phyloP scores from a whole-genome alignment of 2,113 vertebrate genomes.

The Percopsis transmontana region DNA sequence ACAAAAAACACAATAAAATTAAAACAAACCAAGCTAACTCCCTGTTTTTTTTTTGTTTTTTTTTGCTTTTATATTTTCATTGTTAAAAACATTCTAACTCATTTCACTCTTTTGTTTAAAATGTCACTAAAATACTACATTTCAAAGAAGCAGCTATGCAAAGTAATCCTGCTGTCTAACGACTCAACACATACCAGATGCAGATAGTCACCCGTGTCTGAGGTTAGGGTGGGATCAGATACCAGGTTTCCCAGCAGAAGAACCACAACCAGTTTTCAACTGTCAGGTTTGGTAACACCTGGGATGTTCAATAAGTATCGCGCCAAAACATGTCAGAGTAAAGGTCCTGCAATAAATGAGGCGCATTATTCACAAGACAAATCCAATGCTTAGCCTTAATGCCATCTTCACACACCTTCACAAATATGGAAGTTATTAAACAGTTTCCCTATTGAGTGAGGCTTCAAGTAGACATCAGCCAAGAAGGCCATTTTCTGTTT shows the following conservation, averaged over 20 bases:
- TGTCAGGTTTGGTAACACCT: conserved; percentile 63
- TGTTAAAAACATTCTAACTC: no score
- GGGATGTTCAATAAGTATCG: conserved; percentile 32
- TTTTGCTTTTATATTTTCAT: no score
- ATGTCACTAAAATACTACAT: neutral
- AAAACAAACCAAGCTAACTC: conserved; percentile 44
- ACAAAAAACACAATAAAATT: conserved; percentile 67
- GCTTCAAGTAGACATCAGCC: conserved; percentile 3
- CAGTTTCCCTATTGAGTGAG: conserved; percentile 8
- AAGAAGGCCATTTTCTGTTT: conserved; percentile 9
- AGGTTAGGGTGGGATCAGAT: conserved; percentile 69
- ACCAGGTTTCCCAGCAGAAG: conserved; percentile 50
- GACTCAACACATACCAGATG: conserved; percentile 1
- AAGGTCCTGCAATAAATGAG: neutral
- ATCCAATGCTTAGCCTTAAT: conserved; percentile 9
- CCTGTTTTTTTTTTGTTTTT: conserved; percentile 20
- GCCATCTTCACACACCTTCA: conserved; percentile 10
- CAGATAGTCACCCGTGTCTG: conserved; percentile 63
- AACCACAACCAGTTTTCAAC: conserved; percentile 52
- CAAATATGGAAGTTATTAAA: conserved; percentile 9
- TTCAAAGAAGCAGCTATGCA: neutral
- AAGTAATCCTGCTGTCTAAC: neutral
- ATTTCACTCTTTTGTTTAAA: no score
- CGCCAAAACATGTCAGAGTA: neutral
- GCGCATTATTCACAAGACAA: no score